Percentiles rank a stretch among this genome's conserved stretches.
phyloP scores from a whole-genome alignment of 2,113 vertebrate species.

The Dicrurus megarhynchus region DNA sequence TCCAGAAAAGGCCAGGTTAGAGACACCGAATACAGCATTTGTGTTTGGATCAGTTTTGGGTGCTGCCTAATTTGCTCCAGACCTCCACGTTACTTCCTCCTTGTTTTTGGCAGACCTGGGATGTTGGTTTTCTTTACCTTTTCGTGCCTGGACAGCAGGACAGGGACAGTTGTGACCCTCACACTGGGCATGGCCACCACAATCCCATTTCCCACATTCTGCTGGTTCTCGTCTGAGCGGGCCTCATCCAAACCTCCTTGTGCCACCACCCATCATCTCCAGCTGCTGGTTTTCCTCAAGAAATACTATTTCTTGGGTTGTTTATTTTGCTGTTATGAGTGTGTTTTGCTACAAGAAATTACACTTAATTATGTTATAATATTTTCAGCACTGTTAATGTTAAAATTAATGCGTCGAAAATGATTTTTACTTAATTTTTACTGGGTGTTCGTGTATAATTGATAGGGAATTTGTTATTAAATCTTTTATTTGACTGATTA shows the following conservation, averaged over 20 bases:
- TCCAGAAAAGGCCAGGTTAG: background rate
- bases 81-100: background rate
- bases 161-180: background rate
- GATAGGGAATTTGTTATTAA: constrained; percentile 67
- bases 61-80: background rate
- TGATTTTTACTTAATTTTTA: constrained; percentile 62
- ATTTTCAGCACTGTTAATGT: constrained; percentile 26
- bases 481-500: constrained; percentile 70
- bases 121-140: background rate
- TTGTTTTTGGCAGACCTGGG: background rate
- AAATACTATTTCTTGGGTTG: background rate
- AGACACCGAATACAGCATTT: accelerated
- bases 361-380: constrained; percentile 40
- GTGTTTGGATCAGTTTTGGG: background rate
- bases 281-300: background rate
- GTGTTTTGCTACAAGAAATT: constrained; percentile 54
- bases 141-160: background rate
- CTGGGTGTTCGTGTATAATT: constrained; percentile 63
- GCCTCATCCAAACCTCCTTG: background rate
- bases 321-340: constrained; percentile 44
- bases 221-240: background rate
- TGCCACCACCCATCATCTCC: background rate
- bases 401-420: constrained; percentile 36
- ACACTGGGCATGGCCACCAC: accelerated
- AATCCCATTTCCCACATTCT: background rate